phyloP scores from a whole-genome alignment of 2,797 vertebrate genomes.

The Macroramphosus scolopax region DNA sequence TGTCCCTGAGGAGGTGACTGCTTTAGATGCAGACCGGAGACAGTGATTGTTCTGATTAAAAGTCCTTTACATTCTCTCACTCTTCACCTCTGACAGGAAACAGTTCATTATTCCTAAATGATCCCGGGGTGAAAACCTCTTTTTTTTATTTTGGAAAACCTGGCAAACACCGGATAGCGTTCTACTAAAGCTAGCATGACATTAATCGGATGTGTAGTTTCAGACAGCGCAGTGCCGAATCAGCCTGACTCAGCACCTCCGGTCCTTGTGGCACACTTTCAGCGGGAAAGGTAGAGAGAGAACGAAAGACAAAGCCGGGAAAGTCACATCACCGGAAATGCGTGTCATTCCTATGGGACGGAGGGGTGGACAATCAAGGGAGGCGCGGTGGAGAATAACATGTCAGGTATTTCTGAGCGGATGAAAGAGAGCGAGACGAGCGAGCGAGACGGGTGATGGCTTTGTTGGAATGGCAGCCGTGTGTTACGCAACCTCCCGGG shows the following conservation, averaged over 20 bases:
- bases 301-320: slow-evolving; percentile 31
- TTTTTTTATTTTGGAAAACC: too few species aligned
- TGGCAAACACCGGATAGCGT: too few species aligned
- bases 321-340: slow-evolving; percentile 44
- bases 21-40: too few species aligned
- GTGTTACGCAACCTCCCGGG: slow-evolving; percentile 66
- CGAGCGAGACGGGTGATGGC: slow-evolving; percentile 29
- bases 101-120: too few species aligned
- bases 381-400: slow-evolving; percentile 30
- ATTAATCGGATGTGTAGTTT: slow-evolving; percentile 4
- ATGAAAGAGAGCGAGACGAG: slow-evolving; percentile 38
- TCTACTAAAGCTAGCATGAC: too few species aligned
- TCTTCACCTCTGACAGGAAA: too few species aligned
- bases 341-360: slow-evolving; percentile 36
- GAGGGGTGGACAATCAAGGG: slow-evolving; percentile 42
- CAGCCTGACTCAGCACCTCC: slow-evolving; percentile 61
- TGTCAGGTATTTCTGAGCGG: slow-evolving; percentile 50
- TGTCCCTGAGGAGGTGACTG: too few species aligned
- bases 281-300: slow-evolving; percentile 1
- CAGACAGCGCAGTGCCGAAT: too few species aligned
- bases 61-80: too few species aligned
- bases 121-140: too few species aligned
- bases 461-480: slow-evolving; percentile 51
- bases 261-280: slow-evolving; percentile 30
- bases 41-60: too few species aligned